Evolutionary conservation across 2,888 invertebrate species (phyloP), one percentile per base, ranked within the genome.

Genomic region (Phania funesta): DNA sequence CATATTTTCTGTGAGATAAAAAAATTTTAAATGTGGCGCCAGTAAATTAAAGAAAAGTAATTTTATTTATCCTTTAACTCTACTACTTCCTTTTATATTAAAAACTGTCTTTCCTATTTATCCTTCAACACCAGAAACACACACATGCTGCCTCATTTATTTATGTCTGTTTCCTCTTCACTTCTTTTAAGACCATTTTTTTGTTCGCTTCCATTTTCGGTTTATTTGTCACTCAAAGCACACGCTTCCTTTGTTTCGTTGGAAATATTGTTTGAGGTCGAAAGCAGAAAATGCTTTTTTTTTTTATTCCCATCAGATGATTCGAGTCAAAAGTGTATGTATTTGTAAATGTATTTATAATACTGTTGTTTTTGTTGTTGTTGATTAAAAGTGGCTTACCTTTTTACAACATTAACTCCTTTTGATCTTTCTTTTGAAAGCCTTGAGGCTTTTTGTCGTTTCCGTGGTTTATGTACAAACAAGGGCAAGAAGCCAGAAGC

Each of bases 351-450:
- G 11, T 35, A n/a, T 35, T 24, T 58, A 24, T 58, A 52, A 67
- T 38, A 41, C n/a, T n/a, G n/a, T n/a, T n/a, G n/a, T n/a, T n/a
- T n/a, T n/a, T 22, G 29, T n/a, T 54, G 48, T 11, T 64, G 46
- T 52, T 77, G 62, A 70, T 64, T 70, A 77, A 56, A 70, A 64
- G 20, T 48, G 62, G 35, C 38, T 77, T 77, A 70, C 70, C 56
- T 64, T 70, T 46, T 70, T 50, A 38, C 24, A 50, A 22, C 13
- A 38, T 71, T 38, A 20, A 48, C 70, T 35, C 4, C 1, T 18
- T 46, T 60, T n/a, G 9, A 24, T 26, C 11, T 48, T 13, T 8
- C 18, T 26, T 38, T 0, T 9, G 9, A 16, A 50, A 44, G 6
- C 58, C 29, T 32, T 18, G 24, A 26, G 38, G 18, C 41, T 68